A percentile compares a stretch with the other conserved stretches of the same genome.
Conservation (phyloP, 2,113 vertebrate genomes). For the Budorcas taxicolor region DNA sequence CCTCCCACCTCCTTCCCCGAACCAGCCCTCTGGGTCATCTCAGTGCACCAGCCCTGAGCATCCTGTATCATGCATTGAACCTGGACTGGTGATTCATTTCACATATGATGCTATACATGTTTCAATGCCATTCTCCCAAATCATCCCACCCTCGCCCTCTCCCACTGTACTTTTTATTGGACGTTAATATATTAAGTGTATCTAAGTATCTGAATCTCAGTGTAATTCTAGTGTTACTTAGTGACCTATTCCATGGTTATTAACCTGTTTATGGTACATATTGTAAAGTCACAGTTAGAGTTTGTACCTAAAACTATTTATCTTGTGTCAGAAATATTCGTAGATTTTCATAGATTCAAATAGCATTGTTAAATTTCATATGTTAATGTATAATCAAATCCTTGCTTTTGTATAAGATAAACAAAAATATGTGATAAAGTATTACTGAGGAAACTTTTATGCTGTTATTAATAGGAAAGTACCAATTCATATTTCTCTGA, state of each 20-base stretch:
- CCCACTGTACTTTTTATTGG: background rate
- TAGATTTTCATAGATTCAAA: background rate
- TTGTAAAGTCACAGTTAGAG: background rate
- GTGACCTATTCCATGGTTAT: background rate
- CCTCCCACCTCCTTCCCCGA: too few relatives aligned
- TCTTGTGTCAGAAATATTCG: background rate
- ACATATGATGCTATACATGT: too few relatives aligned
- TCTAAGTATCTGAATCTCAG: background rate
- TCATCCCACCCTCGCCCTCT: too few relatives aligned
- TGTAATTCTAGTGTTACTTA: background rate
- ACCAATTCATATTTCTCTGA: background rate
- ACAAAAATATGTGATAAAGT: background rate
- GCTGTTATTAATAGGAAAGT: background rate
- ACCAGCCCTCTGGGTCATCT: too few relatives aligned
- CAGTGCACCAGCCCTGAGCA: too few relatives aligned
- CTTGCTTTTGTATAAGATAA: conserved; percentile 1
- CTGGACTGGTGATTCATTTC: too few relatives aligned
- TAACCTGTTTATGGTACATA: background rate
- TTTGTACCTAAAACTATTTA: background rate
- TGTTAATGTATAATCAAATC: background rate
- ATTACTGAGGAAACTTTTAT: background rate
- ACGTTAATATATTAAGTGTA: background rate
- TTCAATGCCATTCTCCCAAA: too few relatives aligned
- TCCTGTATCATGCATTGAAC: too few relatives aligned
- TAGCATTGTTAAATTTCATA: background rate